phyloP scores from a whole-genome alignment of 2,797 vertebrate genomes.

The Alauda arvensis region DNA sequence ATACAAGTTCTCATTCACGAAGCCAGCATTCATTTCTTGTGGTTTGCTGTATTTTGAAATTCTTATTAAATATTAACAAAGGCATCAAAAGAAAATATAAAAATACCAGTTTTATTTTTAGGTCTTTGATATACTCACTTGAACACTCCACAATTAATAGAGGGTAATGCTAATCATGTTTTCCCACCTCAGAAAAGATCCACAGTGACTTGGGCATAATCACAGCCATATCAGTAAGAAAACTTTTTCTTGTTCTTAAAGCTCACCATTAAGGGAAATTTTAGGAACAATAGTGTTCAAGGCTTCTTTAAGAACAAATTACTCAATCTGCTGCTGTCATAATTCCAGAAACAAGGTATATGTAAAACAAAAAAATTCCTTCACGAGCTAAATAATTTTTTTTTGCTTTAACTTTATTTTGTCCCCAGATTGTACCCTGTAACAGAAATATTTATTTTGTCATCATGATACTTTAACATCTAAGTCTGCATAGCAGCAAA shows the following conservation, averaged over 20 bases:
- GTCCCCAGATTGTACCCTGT: too few species aligned
- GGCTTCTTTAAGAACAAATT: background rate
- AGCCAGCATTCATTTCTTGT: background rate
- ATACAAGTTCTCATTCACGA: background rate
- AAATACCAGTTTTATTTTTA: background rate
- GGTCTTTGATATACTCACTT: background rate
- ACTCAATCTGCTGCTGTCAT: background rate
- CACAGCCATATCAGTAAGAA: background rate
- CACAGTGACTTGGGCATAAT: background rate
- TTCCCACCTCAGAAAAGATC: background rate
- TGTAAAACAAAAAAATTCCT: background rate
- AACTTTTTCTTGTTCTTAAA: background rate
- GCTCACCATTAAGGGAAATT: background rate
- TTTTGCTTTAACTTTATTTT: background rate
- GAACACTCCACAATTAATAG: background rate
- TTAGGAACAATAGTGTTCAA: background rate
- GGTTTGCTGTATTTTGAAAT: background rate
- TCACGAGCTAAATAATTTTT: background rate
- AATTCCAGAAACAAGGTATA: background rate
- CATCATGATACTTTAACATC: background rate
- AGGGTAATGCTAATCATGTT: background rate
- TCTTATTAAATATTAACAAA: background rate
- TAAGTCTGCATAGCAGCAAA: background rate
- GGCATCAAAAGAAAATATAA: background rate
- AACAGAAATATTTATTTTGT: background rate